Percentiles rank a stretch among this genome's conserved stretches.
phyloP scores from a whole-genome alignment of 2,888 invertebrate genomes.

The Ophion slaviceki region DNA sequence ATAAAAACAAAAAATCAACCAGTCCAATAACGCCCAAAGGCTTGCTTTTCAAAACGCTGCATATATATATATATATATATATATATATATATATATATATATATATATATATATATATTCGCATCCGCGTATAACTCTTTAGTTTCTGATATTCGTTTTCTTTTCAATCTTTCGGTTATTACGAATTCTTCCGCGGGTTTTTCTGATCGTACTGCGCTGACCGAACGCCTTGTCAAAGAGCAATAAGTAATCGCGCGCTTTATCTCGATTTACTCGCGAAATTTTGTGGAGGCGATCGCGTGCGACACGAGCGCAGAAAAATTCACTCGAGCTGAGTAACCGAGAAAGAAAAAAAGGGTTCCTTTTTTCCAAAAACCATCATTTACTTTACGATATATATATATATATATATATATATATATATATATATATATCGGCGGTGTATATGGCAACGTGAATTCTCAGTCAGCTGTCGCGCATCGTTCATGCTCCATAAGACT shows the following conservation, averaged over 20 bases:
- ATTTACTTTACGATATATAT: slow-evolving; percentile 3
- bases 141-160: too few species aligned
- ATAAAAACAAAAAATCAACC: too few species aligned
- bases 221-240: background rate
- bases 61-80: too few species aligned
- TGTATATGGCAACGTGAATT: slow-evolving; percentile 44
- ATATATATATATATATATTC: too few species aligned
- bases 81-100: too few species aligned
- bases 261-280: slow-evolving; percentile 15
- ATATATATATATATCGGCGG: slow-evolving; percentile 25
- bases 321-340: background rate
- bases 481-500: slow-evolving; percentile 69
- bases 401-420: slow-evolving; percentile 9
- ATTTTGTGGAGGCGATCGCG: background rate
- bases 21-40: too few species aligned
- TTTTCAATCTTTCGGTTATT: background rate
- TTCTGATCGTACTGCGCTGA: background rate
- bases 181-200: background rate
- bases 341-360: slow-evolving; percentile 7
- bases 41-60: too few species aligned
- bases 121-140: background rate
- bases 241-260: slow-evolving; percentile 9
- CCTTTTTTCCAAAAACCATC: slow-evolving; percentile 30
- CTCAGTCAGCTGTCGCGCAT: slow-evolving; percentile 77
- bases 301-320: slow-evolving; percentile 3